Evolutionary conservation across 2,113 vertebrate genomes (phyloP), one percentile per base, ranked within the genome.

Genomic region (Tachuris rubrigastra): DNA sequence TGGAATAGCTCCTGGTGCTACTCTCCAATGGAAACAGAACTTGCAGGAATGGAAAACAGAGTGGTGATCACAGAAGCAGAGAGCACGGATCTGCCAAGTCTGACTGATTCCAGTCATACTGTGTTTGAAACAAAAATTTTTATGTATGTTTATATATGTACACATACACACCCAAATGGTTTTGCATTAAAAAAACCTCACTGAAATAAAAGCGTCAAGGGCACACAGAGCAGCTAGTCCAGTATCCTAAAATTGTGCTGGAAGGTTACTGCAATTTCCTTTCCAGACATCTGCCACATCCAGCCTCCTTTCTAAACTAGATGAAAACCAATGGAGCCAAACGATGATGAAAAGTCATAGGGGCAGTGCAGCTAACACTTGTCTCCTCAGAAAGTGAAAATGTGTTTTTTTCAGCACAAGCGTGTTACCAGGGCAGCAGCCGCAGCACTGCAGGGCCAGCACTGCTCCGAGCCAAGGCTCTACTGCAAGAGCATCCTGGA

Each of bases 261-360:
- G 85, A 95, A 90, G 21, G 42, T 90, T 86, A 44, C 28, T 71
- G 76, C 44, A 65, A 12, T 89, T 94, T 90, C 47, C 33, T 92
- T 92, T 95, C 92, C 95, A 94, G 82, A 47, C 88, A 95, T 71
- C 83, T 92, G 95, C 63, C 42, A 59, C 81, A 66, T 73, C n/a
- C 74, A 91, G 42, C 28, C 60, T 80, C 23, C 10, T 90, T 72
- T 58, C 72, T 81, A 49, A 89, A 41, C 76, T 52, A 86, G 63
- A 85, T 68, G 69, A 89, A 91, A 89, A 89, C 63, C 1, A 2
- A 14, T 8, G 35, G 50, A 80, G 46, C 55, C 85, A 89, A 87
- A 80, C 0, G 0, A 71, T 27, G 67, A 83, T 28, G 59, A 42
- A 74, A 90, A 94, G 63, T 77, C 90, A 6, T 50, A 85, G 91